A percentile compares a stretch with the other conserved stretches of the same genome.
Conservation (phyloP, 2,113 vertebrate species). For the Sinocyclocheilus anophthalmus region DNA sequence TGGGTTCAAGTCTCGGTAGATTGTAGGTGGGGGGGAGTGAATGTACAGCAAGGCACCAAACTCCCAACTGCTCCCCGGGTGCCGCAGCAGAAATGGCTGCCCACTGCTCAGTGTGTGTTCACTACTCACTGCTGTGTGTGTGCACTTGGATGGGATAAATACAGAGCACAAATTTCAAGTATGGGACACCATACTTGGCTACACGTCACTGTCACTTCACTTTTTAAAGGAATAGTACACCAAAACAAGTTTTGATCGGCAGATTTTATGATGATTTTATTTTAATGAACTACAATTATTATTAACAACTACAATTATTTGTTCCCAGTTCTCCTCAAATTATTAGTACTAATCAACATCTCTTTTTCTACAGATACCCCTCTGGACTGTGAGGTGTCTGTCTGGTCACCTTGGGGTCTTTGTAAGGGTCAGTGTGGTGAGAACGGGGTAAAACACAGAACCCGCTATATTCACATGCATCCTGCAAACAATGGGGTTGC, state of each 20-base stretch:
- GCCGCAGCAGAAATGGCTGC: too few species aligned
- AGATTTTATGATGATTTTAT: neutral
- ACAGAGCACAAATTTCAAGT: too few species aligned
- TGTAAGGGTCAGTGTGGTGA: slow-evolving; percentile 87
- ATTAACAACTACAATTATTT: neutral
- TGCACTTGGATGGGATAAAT: too few species aligned
- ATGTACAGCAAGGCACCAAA: too few species aligned
- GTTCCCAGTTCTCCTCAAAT: neutral
- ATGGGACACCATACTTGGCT: too few species aligned
- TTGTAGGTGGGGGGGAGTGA: too few species aligned
- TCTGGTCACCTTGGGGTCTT: slow-evolving; percentile 96
- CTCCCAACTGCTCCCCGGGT: too few species aligned
- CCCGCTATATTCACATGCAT: slow-evolving; percentile 88
- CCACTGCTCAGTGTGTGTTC: too few species aligned
- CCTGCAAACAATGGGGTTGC: slow-evolving; percentile 88
- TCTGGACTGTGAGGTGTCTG: slow-evolving; percentile 93
- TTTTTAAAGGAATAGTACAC: neutral
- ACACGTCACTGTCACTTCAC: too few species aligned
- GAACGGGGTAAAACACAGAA: slow-evolving; percentile 83
- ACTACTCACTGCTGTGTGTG: too few species aligned
- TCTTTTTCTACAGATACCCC: slow-evolving; percentile 83
- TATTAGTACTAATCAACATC: neutral
- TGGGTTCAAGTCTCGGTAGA: too few species aligned
- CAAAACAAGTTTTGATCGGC: neutral
- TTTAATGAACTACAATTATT: neutral